These are phyloP conservation scores for Sphaerophoria taeniata DNA, from an alignment of 2,888 invertebrate species.

Conservation along the genomic window DNA sequence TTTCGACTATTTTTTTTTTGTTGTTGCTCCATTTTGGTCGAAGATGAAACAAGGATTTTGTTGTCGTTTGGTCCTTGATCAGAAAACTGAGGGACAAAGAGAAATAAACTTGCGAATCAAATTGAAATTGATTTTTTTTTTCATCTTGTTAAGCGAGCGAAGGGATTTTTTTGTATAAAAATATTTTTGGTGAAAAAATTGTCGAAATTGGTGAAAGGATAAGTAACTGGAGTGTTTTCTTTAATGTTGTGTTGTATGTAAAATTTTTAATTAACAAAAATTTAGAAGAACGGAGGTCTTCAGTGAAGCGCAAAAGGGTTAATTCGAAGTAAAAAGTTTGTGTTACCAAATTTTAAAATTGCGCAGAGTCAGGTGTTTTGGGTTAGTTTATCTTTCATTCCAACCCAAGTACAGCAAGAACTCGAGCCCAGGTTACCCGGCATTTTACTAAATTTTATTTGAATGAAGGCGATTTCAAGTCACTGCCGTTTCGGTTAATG, in stretches of 20 bases:
- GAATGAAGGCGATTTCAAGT: too few relatives aligned
- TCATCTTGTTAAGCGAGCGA: background rate
- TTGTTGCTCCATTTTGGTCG: too few relatives aligned
- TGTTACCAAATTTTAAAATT: too few relatives aligned
- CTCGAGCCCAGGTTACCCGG: too few relatives aligned
- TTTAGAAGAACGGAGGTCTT: too few relatives aligned
- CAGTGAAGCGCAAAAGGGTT: too few relatives aligned
- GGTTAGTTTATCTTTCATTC: too few relatives aligned
- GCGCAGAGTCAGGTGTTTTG: too few relatives aligned
- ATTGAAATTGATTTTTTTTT: constrained; percentile 53
- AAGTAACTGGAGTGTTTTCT: background rate
- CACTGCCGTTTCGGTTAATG: too few relatives aligned
- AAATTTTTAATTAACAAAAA: background rate
- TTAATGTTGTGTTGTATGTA: background rate
- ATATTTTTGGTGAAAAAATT: background rate
- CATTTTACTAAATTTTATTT: too few relatives aligned
- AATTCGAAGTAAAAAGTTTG: too few relatives aligned
- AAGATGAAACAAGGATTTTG: constrained; percentile 18
- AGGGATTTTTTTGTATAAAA: constrained; percentile 1
- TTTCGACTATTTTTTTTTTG: background rate
- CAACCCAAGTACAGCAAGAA: too few relatives aligned
- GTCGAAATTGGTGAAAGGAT: background rate
- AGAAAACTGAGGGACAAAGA: constrained; percentile 6
- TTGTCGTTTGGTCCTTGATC: background rate
- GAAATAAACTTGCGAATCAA: constrained; percentile 44